phyloP scores from a whole-genome alignment of 2,888 invertebrate species.

The Hypercompe scribonia region DNA sequence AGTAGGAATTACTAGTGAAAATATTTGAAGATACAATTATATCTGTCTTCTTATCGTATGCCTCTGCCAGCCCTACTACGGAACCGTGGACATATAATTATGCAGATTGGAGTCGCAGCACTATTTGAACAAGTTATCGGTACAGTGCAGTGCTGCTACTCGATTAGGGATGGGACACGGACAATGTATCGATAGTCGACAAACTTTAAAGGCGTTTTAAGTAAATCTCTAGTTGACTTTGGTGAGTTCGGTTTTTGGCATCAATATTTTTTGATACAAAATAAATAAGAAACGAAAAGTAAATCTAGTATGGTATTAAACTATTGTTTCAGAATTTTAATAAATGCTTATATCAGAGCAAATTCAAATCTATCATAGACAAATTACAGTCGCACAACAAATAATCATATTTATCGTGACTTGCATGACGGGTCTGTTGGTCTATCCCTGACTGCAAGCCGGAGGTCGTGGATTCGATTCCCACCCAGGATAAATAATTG shows the following conservation, averaged over 20 bases:
- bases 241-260: not conserved
- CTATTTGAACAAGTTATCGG: conserved; percentile 70
- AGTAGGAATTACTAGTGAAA: not conserved
- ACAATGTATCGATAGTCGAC: conserved; percentile 3
- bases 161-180: conserved; percentile 38
- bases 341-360: too few relatives aligned
- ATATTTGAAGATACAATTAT: not conserved
- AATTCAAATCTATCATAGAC: too few relatives aligned
- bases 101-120: conserved; percentile 70
- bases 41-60: not conserved
- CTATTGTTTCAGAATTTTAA: too few relatives aligned
- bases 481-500: too few relatives aligned
- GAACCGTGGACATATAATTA: conserved; percentile 53
- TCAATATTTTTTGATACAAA: not conserved
- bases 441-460: too few relatives aligned
- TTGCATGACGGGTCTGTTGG: too few relatives aligned
- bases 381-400: too few relatives aligned
- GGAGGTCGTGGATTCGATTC: too few relatives aligned
- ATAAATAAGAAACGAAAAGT: not conserved
- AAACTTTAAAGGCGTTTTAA: conserved; percentile 1
- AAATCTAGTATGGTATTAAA: too few relatives aligned
- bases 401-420: too few relatives aligned
- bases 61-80: conserved; percentile 40
- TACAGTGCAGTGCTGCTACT: conserved; percentile 55
- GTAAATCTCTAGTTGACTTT: not conserved